These are phyloP conservation scores for Diarsia dahlii DNA, from an alignment of 2,888 invertebrate genomes.

Conservation along the genomic window DNA sequence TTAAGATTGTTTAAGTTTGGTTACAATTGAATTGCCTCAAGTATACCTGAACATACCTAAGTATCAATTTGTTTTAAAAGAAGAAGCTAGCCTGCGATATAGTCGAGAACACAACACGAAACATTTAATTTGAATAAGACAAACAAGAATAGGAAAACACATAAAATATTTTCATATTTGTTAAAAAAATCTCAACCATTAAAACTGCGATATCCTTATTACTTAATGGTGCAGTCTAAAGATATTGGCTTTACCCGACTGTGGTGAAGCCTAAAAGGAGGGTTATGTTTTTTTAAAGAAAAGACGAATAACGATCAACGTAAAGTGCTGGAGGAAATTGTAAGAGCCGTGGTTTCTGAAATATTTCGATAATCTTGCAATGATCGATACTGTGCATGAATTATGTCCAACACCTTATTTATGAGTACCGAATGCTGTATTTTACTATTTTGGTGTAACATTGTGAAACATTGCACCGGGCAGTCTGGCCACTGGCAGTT, in stretches of 20 bases:
- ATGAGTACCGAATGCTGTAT: constrained; percentile 41
- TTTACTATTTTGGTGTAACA: constrained; percentile 37
- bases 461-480: constrained; percentile 31
- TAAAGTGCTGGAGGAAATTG: neutral
- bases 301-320: neutral
- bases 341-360: constrained; percentile 5
- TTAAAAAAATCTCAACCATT: neutral
- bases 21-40: constrained; percentile 10
- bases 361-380: constrained; percentile 30
- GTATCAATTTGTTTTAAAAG: neutral
- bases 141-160: neutral
- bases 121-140: neutral
- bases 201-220: neutral
- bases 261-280: too few species aligned
- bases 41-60: neutral
- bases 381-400: constrained; percentile 39
- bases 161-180: neutral
- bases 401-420: constrained; percentile 43
- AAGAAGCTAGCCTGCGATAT: neutral
- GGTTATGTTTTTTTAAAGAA: neutral
- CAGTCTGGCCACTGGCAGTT: constrained; percentile 4
- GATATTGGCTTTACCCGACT: neutral
- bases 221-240: neutral
- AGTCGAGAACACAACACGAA: neutral
- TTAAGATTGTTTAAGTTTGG: constrained; percentile 39